These are phyloP conservation scores for Andrena fulva DNA, from an alignment of 2,888 invertebrate species.

Conservation along the genomic window DNA sequence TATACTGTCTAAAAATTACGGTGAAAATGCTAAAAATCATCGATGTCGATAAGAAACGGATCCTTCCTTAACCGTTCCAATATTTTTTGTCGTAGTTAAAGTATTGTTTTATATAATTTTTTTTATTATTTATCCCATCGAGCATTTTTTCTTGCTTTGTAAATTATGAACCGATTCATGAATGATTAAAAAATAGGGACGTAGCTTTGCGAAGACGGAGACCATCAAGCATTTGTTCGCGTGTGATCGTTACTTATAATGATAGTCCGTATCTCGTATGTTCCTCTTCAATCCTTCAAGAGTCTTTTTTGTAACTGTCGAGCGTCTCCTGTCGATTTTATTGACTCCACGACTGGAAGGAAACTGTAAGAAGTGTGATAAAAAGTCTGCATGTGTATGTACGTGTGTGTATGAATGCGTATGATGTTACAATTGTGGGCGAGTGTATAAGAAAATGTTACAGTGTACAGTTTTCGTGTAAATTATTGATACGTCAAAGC, in stretches of 20 bases:
- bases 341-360: conserved; percentile 12
- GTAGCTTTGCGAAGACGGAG: conserved; percentile 51
- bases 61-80: not conserved
- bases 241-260: conserved; percentile 72
- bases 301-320: conserved; percentile 49
- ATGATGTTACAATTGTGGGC: conserved; percentile 18
- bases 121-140: not conserved
- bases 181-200: not conserved
- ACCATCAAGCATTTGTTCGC: conserved; percentile 55
- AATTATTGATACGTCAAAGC: conserved; percentile 72
- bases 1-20: not conserved
- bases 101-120: not conserved
- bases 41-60: not conserved
- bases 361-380: conserved; percentile 60
- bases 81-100: not conserved
- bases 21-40: not conserved
- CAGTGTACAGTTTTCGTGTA: conserved; percentile 71
- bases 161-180: not conserved
- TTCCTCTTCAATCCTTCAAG: conserved; percentile 68
- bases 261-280: conserved; percentile 67
- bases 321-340: conserved; percentile 38
- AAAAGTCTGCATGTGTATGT: conserved; percentile 13
- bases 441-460: conserved; percentile 41
- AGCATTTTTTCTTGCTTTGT: not conserved
- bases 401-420: conserved; percentile 29